These are phyloP conservation scores for Hippocampus guttulatus DNA, from an alignment of 2,113 vertebrate genomes.

Conservation along the genomic window DNA sequence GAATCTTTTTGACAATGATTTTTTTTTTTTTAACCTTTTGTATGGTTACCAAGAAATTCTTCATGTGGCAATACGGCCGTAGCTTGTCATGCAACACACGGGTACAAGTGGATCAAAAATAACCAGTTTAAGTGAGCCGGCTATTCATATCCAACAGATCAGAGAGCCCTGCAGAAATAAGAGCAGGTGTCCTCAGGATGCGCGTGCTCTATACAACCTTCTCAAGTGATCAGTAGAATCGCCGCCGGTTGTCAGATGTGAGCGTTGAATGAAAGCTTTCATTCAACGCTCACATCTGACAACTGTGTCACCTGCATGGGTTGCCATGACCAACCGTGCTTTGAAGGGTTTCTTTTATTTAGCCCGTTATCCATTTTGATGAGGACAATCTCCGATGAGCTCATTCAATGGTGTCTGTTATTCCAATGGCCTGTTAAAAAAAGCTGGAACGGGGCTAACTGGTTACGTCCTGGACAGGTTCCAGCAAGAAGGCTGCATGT, in stretches of 20 bases:
- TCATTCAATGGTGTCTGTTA: constrained; percentile 27
- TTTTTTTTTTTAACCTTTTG: background rate
- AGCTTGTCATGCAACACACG: background rate
- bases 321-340: constrained; percentile 47
- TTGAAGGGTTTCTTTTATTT: constrained; percentile 44
- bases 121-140: background rate
- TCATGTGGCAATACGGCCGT: background rate
- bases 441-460: background rate
- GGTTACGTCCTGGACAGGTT: no score
- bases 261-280: constrained; percentile 55
- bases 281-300: constrained; percentile 37
- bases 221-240: constrained; percentile 50
- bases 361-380: background rate
- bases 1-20: constrained; percentile 18
- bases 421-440: background rate
- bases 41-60: background rate
- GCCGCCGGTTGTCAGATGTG: constrained; percentile 30
- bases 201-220: constrained; percentile 44
- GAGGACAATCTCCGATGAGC: background rate
- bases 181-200: constrained; percentile 32
- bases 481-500: no score
- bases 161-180: constrained; percentile 40
- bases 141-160: constrained; percentile 35
- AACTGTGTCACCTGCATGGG: constrained; percentile 46
- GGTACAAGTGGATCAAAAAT: constrained; percentile 31